Conservation (phyloP, 2,113 vertebrate genomes). For the Petrocephalus microphthalmus region DNA sequence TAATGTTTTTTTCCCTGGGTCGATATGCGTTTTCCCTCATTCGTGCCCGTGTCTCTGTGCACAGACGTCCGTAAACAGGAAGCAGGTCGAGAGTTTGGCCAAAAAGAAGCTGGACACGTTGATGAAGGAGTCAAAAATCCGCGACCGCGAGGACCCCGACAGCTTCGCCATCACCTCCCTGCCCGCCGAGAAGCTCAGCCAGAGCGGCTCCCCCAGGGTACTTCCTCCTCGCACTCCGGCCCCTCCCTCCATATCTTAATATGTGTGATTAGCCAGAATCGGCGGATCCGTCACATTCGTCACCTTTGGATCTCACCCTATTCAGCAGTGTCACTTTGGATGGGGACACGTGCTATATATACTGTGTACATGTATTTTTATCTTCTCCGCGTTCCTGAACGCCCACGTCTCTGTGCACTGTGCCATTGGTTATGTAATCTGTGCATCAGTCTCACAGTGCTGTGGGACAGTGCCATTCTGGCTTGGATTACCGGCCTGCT, state of each 20-base stretch:
- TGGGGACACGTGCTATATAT: neutral
- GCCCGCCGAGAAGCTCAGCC: conserved; percentile 55
- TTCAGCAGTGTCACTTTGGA: neutral
- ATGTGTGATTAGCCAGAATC: neutral
- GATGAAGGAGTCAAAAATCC: conserved; percentile 92
- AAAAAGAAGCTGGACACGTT: conserved; percentile 90
- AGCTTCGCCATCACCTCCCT: conserved; percentile 75
- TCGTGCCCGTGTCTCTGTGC: conserved; percentile 24
- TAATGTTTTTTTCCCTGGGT: neutral
- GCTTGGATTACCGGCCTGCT: neutral
- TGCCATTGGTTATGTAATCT: conserved; percentile 3
- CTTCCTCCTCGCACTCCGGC: neutral
- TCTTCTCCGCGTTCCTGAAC: neutral
- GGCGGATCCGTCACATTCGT: neutral
- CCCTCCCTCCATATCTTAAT: neutral
- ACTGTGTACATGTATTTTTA: neutral
- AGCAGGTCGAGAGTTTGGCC: conserved; percentile 85
- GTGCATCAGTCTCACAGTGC: neutral
- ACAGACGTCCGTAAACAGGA: conserved; percentile 82
- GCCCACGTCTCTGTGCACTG: neutral
- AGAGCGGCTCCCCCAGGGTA: conserved; percentile 59
- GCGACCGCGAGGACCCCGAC: conserved; percentile 84
- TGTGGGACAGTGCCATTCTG: neutral
- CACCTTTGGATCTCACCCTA: neutral
- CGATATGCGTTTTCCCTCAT: neutral